phyloP scores from a whole-genome alignment of 2,797 vertebrate species.

The Margarornis squamiger region DNA sequence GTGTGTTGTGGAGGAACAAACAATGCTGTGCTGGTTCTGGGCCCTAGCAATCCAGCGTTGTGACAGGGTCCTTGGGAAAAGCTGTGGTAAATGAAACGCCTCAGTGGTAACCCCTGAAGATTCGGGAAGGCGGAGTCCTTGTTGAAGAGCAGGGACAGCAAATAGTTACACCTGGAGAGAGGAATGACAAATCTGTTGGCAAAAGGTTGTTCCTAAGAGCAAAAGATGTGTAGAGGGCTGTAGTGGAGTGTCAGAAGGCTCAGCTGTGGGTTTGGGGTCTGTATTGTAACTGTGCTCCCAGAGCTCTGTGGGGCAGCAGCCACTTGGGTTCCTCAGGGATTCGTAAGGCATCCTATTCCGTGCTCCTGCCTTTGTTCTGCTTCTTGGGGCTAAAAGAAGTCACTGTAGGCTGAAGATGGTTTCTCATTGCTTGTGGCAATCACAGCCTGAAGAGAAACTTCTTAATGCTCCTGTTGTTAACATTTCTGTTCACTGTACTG shows the following conservation, averaged over 20 bases:
- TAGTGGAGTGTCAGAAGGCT: background rate
- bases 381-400: background rate
- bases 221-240: background rate
- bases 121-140: background rate
- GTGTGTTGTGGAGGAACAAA: background rate
- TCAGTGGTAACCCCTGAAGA: background rate
- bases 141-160: background rate
- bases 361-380: background rate
- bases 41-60: background rate
- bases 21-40: background rate
- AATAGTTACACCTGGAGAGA: background rate
- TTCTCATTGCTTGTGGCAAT: background rate
- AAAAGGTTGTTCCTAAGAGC: background rate
- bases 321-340: background rate
- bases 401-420: background rate
- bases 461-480: background rate
- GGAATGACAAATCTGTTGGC: background rate
- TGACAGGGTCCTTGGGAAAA: background rate
- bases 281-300: background rate
- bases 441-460: background rate
- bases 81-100: background rate
- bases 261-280: background rate
- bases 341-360: too few species aligned
- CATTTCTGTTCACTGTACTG: background rate
- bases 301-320: background rate